Conservation (phyloP, 1,140 invertebrate genomes). For the Cepaea nemoralis region DNA sequence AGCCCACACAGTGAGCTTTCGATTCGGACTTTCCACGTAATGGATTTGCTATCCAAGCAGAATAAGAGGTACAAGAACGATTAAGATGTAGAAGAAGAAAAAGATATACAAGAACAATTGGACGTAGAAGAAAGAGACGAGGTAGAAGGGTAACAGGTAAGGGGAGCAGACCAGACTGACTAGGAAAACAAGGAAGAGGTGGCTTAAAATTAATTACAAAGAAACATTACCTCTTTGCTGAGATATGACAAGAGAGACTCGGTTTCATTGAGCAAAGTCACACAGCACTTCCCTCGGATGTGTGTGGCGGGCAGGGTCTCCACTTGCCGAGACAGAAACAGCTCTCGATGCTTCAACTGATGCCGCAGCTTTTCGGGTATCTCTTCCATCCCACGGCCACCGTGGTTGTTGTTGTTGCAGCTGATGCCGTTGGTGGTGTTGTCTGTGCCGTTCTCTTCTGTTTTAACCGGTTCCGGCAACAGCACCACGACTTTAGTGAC, state of each 20-base stretch:
- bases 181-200: too few species aligned
- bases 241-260: slow-evolving; percentile 95
- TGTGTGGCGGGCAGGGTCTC: slow-evolving; percentile 98
- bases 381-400: slow-evolving; percentile 71
- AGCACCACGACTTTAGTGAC: neutral
- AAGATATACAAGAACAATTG: too few species aligned
- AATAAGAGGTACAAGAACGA: too few species aligned
- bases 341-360: slow-evolving; percentile 96
- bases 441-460: slow-evolving; percentile 27
- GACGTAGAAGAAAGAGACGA: too few species aligned
- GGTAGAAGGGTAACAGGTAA: too few species aligned
- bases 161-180: too few species aligned
- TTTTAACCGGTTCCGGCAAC: neutral
- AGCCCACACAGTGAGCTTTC: too few species aligned
- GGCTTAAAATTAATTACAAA: too few species aligned
- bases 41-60: too few species aligned
- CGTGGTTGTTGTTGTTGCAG: slow-evolving; percentile 34
- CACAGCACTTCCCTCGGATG: slow-evolving; percentile 98
- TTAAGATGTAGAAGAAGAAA: too few species aligned
- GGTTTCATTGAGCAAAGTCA: slow-evolving; percentile 97
- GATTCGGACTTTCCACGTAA: too few species aligned
- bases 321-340: slow-evolving; percentile 97
- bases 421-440: neutral
- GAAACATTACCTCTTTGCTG: slow-evolving; percentile 92
- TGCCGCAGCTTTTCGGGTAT: slow-evolving; percentile 78